A percentile compares a stretch with the other conserved stretches of the same genome.
Evolutionary conservation across 1,140 invertebrate species (phyloP).

Genomic region (Habropoda laboriosa): DNA sequence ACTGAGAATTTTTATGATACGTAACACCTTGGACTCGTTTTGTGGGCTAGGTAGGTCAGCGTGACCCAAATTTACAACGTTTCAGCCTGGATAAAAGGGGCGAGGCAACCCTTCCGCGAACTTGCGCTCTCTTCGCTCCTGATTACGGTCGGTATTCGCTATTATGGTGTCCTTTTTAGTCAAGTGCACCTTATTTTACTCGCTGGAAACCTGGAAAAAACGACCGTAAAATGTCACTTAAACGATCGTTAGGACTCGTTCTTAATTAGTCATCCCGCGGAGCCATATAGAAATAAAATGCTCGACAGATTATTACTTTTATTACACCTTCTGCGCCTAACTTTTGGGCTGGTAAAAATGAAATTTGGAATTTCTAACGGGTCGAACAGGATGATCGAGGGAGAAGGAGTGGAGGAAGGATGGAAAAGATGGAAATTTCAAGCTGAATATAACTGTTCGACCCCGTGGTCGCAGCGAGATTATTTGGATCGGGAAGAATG

Average conservation of each 20-base stretch:
- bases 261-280: too few species aligned
- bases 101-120: slow-evolving; percentile 12
- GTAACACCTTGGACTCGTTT: background rate
- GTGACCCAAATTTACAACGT: slow-evolving; percentile 26
- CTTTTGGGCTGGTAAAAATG: too few species aligned
- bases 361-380: background rate
- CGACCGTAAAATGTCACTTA: background rate
- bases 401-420: too few species aligned
- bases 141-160: slow-evolving; percentile 17
- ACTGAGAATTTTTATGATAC: slow-evolving; percentile 1
- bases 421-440: slow-evolving; percentile 40
- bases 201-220: background rate
- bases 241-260: too few species aligned
- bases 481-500: slow-evolving; percentile 69
- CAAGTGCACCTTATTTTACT: background rate
- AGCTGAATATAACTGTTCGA: slow-evolving; percentile 15
- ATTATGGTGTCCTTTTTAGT: background rate
- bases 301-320: too few species aligned
- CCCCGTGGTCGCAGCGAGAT: slow-evolving; percentile 55
- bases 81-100: background rate
- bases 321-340: too few species aligned
- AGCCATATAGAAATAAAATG: too few species aligned
- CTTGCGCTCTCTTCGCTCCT: background rate
- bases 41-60: background rate
- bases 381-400: too few species aligned